phyloP scores from a whole-genome alignment of 2,797 vertebrate species.

The Halcyon chelicuti region DNA sequence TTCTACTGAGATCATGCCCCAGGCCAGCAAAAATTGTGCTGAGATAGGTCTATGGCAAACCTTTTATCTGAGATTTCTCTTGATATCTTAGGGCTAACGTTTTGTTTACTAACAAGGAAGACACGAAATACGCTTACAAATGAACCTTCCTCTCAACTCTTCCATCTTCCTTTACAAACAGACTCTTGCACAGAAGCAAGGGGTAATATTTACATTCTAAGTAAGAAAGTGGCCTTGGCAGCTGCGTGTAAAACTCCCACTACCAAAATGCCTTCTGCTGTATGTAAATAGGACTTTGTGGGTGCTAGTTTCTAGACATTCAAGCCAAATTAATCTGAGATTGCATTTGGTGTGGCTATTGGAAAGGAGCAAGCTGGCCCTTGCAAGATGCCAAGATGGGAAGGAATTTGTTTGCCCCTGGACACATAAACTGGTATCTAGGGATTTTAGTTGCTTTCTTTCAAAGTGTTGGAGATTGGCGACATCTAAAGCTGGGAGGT shows the following conservation, averaged over 20 bases:
- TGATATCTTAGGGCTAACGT: not conserved
- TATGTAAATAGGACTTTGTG: not conserved
- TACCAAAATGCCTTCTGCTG: not conserved
- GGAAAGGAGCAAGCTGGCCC: not conserved
- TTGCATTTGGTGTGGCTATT: not conserved
- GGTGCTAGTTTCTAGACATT: not conserved
- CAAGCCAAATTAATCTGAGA: not conserved
- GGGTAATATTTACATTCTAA: not conserved
- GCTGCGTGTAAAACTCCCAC: not conserved
- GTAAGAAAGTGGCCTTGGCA: not conserved
- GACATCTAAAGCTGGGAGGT: not conserved
- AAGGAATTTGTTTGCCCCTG: not conserved
- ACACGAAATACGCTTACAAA: not conserved
- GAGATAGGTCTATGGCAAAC: not conserved
- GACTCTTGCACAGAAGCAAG: not conserved
- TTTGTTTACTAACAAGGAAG: not conserved
- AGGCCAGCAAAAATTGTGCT: not conserved
- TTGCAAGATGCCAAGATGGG: not conserved
- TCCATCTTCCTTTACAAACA: not conserved
- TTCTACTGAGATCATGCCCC: not conserved
- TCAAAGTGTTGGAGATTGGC: not conserved
- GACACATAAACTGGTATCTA: not conserved
- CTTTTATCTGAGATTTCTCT: not conserved
- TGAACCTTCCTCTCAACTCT: not conserved
- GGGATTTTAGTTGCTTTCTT: not conserved